Conservation (phyloP, 2,888 invertebrate species). For the Cheilosia vernalis region DNA sequence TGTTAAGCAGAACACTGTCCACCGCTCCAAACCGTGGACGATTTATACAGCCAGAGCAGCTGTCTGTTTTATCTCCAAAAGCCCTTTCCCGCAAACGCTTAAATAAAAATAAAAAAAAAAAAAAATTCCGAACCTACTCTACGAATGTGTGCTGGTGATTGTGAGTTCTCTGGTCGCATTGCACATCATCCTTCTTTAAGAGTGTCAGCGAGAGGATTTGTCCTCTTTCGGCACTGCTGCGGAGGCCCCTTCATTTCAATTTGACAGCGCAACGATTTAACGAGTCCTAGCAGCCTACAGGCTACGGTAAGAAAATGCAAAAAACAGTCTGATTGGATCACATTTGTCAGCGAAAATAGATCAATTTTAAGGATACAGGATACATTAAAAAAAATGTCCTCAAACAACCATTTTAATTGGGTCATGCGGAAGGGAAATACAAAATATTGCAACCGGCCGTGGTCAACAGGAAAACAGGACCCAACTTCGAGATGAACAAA, state of each 20-base stretch:
- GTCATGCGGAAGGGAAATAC: conserved; percentile 35
- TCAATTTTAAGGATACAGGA: conserved; percentile 36
- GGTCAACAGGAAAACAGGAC: conserved; percentile 38
- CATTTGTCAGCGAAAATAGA: conserved; percentile 5
- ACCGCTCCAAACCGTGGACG: conserved; percentile 14
- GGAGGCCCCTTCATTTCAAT: conserved; percentile 59
- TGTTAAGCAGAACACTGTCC: neutral
- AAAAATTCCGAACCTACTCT: neutral
- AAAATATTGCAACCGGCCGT: conserved; percentile 8
- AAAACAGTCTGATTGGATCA: conserved; percentile 52
- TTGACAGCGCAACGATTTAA: conserved; percentile 51
- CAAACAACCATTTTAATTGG: conserved; percentile 54
- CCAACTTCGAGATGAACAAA: conserved; percentile 54
- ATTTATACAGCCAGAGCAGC: conserved; percentile 19
- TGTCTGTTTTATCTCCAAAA: conserved; percentile 4
- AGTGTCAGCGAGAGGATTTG: conserved; percentile 39
- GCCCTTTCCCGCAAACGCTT: neutral
- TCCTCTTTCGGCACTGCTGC: conserved; percentile 1
- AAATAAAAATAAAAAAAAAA: neutral
- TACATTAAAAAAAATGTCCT: conserved; percentile 24
- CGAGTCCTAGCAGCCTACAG: conserved; percentile 4
- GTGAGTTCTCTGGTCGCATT: conserved; percentile 23
- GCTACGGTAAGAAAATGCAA: neutral
- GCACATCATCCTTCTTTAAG: conserved; percentile 32
- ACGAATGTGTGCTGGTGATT: conserved; percentile 14